Evolutionary conservation across 2,888 invertebrate genomes (phyloP).

Genomic region (Chalcosyrphus nemorum): DNA sequence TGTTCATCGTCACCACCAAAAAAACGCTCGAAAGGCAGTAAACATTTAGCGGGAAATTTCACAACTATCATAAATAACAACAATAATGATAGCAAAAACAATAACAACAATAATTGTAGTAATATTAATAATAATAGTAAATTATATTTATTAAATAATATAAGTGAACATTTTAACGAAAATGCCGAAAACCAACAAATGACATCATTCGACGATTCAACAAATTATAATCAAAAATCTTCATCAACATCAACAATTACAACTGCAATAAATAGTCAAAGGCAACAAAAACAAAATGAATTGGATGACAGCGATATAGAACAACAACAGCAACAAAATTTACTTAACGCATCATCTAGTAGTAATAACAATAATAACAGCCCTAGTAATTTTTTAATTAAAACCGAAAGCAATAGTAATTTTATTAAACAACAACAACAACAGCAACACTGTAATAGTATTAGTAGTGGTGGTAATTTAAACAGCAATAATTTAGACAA

Average conservation of each 20-base stretch:
- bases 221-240: conserved; percentile 44
- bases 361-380: conserved; percentile 25
- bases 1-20: conserved; percentile 73
- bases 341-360: conserved; percentile 51
- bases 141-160: conserved; percentile 50
- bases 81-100: conserved; percentile 54
- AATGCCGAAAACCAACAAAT: conserved; percentile 27
- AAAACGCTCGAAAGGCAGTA: conserved; percentile 74
- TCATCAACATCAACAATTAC: conserved; percentile 39
- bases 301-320: not conserved
- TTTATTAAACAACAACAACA: conserved; percentile 44
- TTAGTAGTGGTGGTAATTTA: conserved; percentile 22
- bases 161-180: conserved; percentile 47
- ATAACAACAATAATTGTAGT: conserved; percentile 61
- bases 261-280: conserved; percentile 56
- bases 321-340: conserved; percentile 23
- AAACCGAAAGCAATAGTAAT: conserved; percentile 42
- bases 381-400: conserved; percentile 41
- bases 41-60: conserved; percentile 55
- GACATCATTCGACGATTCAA: conserved; percentile 9
- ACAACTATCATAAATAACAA: conserved; percentile 74
- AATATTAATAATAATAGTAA: conserved; percentile 59
- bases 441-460: conserved; percentile 32
- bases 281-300: conserved; percentile 43
- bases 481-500: conserved; percentile 58